Evolutionary conservation across 1,140 invertebrate genomes (phyloP).

Genomic region (Polyergus mexicanus): DNA sequence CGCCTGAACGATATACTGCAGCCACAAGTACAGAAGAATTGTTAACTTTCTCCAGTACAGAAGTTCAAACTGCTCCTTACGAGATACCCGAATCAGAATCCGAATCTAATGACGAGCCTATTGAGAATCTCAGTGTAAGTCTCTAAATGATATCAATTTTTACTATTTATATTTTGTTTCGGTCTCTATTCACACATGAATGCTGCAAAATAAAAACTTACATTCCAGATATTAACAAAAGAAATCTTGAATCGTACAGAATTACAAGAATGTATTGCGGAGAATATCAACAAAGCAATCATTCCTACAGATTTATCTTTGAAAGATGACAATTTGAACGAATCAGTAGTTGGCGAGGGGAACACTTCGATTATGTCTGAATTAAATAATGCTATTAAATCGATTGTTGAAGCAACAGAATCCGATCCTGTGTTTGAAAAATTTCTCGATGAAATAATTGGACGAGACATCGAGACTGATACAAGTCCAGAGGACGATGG

Average conservation of each 20-base stretch:
- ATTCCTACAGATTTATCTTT: conserved; percentile 72
- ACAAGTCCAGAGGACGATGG: conserved; percentile 80
- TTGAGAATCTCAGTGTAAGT: conserved; percentile 84
- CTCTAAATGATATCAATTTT: conserved; percentile 15
- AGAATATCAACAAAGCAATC: conserved; percentile 86
- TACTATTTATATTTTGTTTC: conserved; percentile 12
- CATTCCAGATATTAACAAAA: conserved; percentile 81
- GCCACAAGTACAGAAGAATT: conserved; percentile 83
- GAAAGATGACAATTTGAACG: conserved; percentile 75
- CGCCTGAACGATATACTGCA: conserved; percentile 76
- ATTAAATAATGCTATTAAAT: conserved; percentile 83
- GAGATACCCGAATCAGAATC: conserved; percentile 78
- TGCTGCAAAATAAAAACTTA: background rate
- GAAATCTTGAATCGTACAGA: conserved; percentile 84
- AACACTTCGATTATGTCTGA: conserved; percentile 83
- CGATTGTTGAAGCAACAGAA: conserved; percentile 83
- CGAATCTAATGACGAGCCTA: conserved; percentile 79
- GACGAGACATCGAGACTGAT: conserved; percentile 76
- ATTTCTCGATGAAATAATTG: conserved; percentile 84
- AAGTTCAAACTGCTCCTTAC: conserved; percentile 83
- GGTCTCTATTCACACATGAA: no score
- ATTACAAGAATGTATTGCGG: conserved; percentile 86
- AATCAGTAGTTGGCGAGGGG: conserved; percentile 71
- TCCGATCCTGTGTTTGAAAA: conserved; percentile 85
- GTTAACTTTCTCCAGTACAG: conserved; percentile 76